A percentile compares a stretch with the other conserved stretches of the same genome.
These are phyloP conservation scores for Urosaurus nigricauda DNA, from an alignment of 2,797 vertebrate genomes.

Conservation along the genomic window DNA sequence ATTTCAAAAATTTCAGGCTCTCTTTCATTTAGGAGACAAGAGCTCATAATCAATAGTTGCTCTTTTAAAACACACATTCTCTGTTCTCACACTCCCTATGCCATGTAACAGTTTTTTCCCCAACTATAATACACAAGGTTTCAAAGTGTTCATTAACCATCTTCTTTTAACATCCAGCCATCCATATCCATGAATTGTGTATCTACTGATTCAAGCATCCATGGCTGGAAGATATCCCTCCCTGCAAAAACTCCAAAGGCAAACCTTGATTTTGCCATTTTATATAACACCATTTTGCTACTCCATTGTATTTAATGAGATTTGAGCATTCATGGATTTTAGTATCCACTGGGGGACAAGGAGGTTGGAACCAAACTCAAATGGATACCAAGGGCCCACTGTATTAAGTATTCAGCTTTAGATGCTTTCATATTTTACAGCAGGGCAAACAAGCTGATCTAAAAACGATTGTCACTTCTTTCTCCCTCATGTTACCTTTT, in stretches of 20 bases:
- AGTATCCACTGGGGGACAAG: no score
- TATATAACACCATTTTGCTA: no score
- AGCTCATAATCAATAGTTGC: neutral
- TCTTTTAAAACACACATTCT: neutral
- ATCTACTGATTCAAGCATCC: no score
- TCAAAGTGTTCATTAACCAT: neutral
- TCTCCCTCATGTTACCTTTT: slow-evolving; percentile 84
- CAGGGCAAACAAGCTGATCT: neutral
- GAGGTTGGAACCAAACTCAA: no score
- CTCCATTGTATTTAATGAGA: no score
- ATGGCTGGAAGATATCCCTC: no score
- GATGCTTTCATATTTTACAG: neutral
- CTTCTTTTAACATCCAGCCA: neutral
- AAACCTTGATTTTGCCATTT: no score
- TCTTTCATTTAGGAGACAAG: neutral
- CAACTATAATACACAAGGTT: neutral
- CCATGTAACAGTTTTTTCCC: neutral
- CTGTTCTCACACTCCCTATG: neutral
- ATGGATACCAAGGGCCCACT: no score
- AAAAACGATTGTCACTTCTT: neutral
- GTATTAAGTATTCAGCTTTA: neutral
- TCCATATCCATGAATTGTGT: no score
- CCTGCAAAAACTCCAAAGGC: no score
- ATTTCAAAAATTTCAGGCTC: neutral
- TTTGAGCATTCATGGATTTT: no score